Percentiles rank a stretch among this genome's conserved stretches.
These are phyloP conservation scores for Cephalopterus ornatus DNA, from an alignment of 2,113 vertebrate species.

Conservation along the genomic window DNA sequence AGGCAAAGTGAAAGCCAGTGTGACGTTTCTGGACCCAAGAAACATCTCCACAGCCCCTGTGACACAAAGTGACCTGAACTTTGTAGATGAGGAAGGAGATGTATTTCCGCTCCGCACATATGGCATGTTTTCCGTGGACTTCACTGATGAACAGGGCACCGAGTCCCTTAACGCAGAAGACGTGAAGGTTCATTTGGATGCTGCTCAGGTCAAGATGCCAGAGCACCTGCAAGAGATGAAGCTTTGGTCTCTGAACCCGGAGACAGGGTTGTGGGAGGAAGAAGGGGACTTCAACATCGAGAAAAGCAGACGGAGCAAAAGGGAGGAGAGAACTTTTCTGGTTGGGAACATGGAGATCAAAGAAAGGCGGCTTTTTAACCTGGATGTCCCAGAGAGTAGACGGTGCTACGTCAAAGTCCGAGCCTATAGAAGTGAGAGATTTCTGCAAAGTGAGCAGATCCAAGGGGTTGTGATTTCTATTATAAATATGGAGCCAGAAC, in stretches of 20 bases:
- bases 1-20: constrained; percentile 90
- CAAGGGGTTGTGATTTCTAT: constrained; percentile 90
- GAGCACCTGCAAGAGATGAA: constrained; percentile 90
- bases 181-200: constrained; percentile 91
- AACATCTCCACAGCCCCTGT: constrained; percentile 84
- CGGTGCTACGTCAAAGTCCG: constrained; percentile 94
- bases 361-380: constrained; percentile 92
- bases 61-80: constrained; percentile 94
- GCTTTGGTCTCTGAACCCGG: constrained; percentile 95
- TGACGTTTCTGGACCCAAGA: constrained; percentile 94
- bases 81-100: constrained; percentile 87
- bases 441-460: constrained; percentile 90
- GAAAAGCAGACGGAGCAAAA: constrained; percentile 79
- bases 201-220: constrained; percentile 87
- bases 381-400: constrained; percentile 93
- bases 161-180: constrained; percentile 89
- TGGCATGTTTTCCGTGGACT: constrained; percentile 97
- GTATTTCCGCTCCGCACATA: constrained; percentile 90
- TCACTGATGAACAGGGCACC: constrained; percentile 79
- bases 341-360: constrained; percentile 98
- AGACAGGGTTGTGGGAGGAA: constrained; percentile 95
- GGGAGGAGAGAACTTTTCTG: constrained; percentile 92
- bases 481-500: constrained; percentile 91
- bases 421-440: constrained; percentile 91
- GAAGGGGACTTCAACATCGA: constrained; percentile 86